Percentiles rank a stretch among this genome's conserved stretches.
These are phyloP conservation scores for Drosophila pachea DNA, from an alignment of 1,140 invertebrate genomes.

Conservation along the genomic window DNA sequence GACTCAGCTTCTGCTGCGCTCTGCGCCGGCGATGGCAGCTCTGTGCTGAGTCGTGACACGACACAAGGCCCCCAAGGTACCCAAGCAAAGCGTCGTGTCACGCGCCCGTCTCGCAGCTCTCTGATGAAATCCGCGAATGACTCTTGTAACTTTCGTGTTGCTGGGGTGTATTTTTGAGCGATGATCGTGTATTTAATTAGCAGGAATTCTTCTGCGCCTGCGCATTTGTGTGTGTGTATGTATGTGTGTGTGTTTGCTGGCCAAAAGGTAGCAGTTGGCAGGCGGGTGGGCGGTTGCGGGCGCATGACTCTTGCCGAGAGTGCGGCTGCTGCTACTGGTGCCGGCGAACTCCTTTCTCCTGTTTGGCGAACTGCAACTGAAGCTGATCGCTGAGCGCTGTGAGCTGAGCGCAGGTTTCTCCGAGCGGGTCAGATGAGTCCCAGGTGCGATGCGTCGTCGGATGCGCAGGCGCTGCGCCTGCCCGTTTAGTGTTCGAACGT, in stretches of 20 bases:
- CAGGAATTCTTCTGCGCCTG: slow-evolving; percentile 53
- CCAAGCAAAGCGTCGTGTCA: slow-evolving; percentile 14
- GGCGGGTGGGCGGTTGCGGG: not conserved
- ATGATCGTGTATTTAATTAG: slow-evolving; percentile 75
- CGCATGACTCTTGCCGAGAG: slow-evolving; percentile 6
- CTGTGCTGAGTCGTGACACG: slow-evolving; percentile 4
- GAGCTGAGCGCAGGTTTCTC: slow-evolving; percentile 30
- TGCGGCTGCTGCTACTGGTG: slow-evolving; percentile 16
- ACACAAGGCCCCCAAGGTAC: not conserved
- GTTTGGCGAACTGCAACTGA: slow-evolving; percentile 54
- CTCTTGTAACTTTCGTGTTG: slow-evolving; percentile 36
- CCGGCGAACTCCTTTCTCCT: slow-evolving; percentile 63
- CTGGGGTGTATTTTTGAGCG: slow-evolving; percentile 58
- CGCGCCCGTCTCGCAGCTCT: slow-evolving; percentile 11
- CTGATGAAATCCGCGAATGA: slow-evolving; percentile 61
- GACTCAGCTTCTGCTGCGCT: not conserved
- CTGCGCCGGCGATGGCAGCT: not conserved
- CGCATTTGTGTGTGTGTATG: not conserved
- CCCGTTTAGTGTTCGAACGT: slow-evolving; percentile 74
- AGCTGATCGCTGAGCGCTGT: slow-evolving; percentile 16
- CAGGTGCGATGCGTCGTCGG: slow-evolving; percentile 16
- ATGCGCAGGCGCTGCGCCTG: slow-evolving; percentile 48
- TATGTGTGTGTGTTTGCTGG: slow-evolving; percentile 21
- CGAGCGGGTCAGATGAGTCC: slow-evolving; percentile 30
- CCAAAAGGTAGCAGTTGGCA: slow-evolving; percentile 3